Evolutionary conservation across 2,888 invertebrate species (phyloP).

Genomic region (Congeria kusceri): DNA sequence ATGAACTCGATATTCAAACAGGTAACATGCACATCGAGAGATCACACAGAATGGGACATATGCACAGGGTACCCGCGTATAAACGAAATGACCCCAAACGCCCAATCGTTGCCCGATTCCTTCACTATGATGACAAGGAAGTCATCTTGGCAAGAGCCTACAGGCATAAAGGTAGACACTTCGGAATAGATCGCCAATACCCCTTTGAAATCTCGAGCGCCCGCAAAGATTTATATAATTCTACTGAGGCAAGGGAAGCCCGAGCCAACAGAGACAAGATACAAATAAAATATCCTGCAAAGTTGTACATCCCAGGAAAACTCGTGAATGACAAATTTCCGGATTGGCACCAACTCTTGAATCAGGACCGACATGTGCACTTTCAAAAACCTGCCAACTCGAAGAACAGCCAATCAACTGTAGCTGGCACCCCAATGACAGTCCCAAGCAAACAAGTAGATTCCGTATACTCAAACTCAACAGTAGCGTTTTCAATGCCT

Average conservation of each 20-base stretch:
- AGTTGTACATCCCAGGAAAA: not conserved
- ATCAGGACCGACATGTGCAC: no score
- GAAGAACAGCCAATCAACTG: no score
- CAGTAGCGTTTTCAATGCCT: no score
- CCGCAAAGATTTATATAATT: not conserved
- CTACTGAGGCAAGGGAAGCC: not conserved
- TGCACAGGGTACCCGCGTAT: no score
- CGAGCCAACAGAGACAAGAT: not conserved
- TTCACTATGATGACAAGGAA: not conserved
- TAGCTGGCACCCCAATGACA: no score
- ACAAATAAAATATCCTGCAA: slow-evolving; percentile 3
- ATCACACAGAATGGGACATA: no score
- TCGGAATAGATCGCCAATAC: not conserved
- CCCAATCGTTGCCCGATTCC: not conserved
- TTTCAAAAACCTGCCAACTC: no score
- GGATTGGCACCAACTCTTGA: no score
- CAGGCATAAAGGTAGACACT: not conserved
- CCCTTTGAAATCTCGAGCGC: not conserved
- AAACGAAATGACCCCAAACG: not conserved
- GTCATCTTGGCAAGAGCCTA: not conserved
- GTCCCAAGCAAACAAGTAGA: no score
- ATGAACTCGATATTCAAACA: no score
- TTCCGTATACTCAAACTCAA: no score
- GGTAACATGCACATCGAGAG: no score
- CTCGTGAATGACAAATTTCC: not conserved